Evolutionary conservation across 1,140 invertebrate species (phyloP).

Genomic region (Danaus plexippus): DNA sequence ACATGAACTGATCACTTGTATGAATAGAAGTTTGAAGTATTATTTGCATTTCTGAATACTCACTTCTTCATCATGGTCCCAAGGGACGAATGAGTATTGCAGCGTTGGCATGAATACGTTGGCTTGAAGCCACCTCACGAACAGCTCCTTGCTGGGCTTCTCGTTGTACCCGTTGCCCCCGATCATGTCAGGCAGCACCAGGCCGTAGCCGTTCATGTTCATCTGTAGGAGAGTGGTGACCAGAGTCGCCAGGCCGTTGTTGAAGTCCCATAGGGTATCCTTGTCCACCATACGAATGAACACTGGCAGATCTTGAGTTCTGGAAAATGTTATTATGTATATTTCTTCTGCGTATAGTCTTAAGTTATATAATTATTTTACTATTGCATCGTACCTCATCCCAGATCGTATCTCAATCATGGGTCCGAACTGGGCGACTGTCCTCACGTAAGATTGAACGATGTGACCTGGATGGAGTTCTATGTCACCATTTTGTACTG

Average conservation of each 20-base stretch:
- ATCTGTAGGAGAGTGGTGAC: slow-evolving; percentile 86
- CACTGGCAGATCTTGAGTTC: slow-evolving; percentile 82
- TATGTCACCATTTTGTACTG: slow-evolving; percentile 64
- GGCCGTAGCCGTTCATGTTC: slow-evolving; percentile 88
- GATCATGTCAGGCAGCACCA: slow-evolving; percentile 93
- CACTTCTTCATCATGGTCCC: slow-evolving; percentile 84
- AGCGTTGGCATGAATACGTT: slow-evolving; percentile 90
- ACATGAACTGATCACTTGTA: too few relatives aligned
- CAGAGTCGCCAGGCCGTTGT: slow-evolving; percentile 84
- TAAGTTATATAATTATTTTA: background rate
- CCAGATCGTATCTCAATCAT: slow-evolving; percentile 81
- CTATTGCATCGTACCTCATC: slow-evolving; percentile 52
- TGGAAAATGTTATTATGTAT: slow-evolving; percentile 31
- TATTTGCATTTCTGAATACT: background rate
- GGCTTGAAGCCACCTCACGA: slow-evolving; percentile 89
- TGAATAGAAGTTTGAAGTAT: too few relatives aligned
- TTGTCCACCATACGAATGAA: slow-evolving; percentile 93
- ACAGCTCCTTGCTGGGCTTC: slow-evolving; percentile 82
- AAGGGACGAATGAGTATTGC: slow-evolving; percentile 91
- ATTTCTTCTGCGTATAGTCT: background rate
- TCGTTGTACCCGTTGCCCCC: slow-evolving; percentile 88
- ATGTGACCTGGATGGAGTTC: slow-evolving; percentile 76
- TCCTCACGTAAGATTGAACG: slow-evolving; percentile 75
- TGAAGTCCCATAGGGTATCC: slow-evolving; percentile 83
- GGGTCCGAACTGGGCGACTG: slow-evolving; percentile 77